Evolutionary conservation across 1,140 invertebrate species (phyloP), one percentile per base, ranked within the genome.

Genomic region (Macrobrachium rosenbergii): DNA sequence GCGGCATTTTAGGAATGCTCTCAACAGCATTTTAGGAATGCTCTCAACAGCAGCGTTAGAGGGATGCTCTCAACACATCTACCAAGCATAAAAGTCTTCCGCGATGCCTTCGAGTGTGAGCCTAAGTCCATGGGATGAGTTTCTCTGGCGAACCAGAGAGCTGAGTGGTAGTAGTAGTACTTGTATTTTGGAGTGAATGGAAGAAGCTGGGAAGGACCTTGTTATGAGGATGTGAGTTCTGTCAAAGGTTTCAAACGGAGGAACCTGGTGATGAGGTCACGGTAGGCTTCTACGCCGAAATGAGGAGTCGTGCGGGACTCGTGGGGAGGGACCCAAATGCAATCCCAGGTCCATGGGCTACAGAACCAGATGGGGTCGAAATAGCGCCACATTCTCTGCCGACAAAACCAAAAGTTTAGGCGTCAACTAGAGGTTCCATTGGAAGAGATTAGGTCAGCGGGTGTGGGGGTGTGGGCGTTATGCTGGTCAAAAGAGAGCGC

Each of bases 301-400:
- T 72, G 69, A 23, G 69, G 69, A 23, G 14, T 23, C 23, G 69
- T 28, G 69, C 69, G 69, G 69, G 23, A 28, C 69, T 72, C 69
- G 69, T 72, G 69, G 23, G 69, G 69, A 43, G 69, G 69, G 19
- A 72, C 69, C 69, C 69, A 72, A 43, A 72, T 72, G 69, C 69
- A n/a, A 43, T 72, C 69, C 69, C 69, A 72, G 23, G 5, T 43
- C 69, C 69, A 72, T 17, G 69, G 69, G 21, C n/a, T 72, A 23
- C 23, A n/a, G 69, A 16, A 72, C 69, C 69, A 72, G 69, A 72
- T 43, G 69, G 69, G 69, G 69, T 72, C 69, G 16, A 72, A 23
- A 28, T 28, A 43, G 23, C 69, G 16, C 23, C 23, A 72, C 37
- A 23, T 28, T 43, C 69, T 23, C 69, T 43, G 69, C 69, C 37